Percentiles rank a stretch among this genome's conserved stretches.
Evolutionary conservation across 1,140 invertebrate genomes (phyloP).

Genomic region (Psix sp.): DNA sequence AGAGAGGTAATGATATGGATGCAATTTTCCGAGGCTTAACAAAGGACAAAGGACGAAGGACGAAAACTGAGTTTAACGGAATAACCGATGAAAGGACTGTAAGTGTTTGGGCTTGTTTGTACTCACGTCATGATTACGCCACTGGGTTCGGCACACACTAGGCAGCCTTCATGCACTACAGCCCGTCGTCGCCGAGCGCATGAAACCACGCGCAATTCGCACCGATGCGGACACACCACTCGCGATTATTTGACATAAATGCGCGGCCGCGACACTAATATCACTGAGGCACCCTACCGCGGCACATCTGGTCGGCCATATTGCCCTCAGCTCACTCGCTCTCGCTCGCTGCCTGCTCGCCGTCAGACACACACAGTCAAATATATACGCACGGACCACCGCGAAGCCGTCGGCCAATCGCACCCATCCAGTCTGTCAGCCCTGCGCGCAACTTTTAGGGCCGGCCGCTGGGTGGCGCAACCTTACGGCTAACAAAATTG

Average conservation of each 20-base stretch:
- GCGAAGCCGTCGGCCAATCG: no score
- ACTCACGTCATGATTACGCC: constrained; percentile 76
- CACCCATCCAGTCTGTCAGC: no score
- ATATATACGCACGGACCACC: no score
- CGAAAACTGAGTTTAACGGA: no score
- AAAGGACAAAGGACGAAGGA: constrained; percentile 9
- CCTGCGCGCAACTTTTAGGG: no score
- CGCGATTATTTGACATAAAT: constrained; percentile 76
- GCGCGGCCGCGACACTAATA: constrained; percentile 73
- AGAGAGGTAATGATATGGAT: no score
- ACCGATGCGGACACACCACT: no score
- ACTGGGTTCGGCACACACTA: constrained; percentile 72
- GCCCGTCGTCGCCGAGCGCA: constrained; percentile 75
- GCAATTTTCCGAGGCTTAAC: no score
- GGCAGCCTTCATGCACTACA: constrained; percentile 72
- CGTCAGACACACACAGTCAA: no score
- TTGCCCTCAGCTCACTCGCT: constrained; percentile 59
- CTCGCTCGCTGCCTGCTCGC: neutral
- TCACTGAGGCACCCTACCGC: constrained; percentile 73
- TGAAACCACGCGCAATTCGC: constrained; percentile 75
- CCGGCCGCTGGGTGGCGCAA: no score
- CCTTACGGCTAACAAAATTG: no score
- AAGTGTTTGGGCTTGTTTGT: constrained; percentile 24
- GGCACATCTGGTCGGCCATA: constrained; percentile 75
- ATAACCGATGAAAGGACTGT: neutral